Evolutionary conservation across 2,113 vertebrate genomes (phyloP), one percentile per base, ranked within the genome.

Genomic region (Phaethon lepturus): DNA sequence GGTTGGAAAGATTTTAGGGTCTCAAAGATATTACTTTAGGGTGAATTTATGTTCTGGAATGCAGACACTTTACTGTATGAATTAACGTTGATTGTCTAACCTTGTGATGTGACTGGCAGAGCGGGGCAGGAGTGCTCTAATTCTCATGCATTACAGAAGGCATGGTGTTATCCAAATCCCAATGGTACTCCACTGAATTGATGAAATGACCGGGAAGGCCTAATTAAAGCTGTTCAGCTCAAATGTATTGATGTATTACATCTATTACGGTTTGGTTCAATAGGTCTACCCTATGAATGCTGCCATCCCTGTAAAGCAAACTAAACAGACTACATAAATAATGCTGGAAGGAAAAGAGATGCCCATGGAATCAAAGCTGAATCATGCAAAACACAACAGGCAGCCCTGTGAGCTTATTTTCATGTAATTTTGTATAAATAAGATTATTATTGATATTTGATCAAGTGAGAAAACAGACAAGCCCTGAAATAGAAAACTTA

Each of bases 231-330:
- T 99, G 99, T 98, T 99, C 99, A 99, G 98, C 99, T 99, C 98
- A 99, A 99, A 99, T 97, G 98, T 99, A 99, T 99, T 99, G 99
- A 99, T 99, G 99, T 99, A 99, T 99, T 99, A 99, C 99, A 99
- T 99, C 99, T 99, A 99, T 99, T 99, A 99, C 94, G 87, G 98
- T 98, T 98, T 98, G 95, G 98, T 99, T 99, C 99, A 98, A 99
- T 99, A 99, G 99, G 98, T 98, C 99, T 98, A 98, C 98, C 98
- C 97, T 98, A 97, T 97, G 96, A 98, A 98, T 98, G 97, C 98
- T 98, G 98, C 98, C 97, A 98, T 98, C 98, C 98, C 98, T 99
- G 98, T 98, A 98, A 99, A 99, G 98, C 98, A 98, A 98, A 98
- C 98, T 98, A 99, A 99, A 99, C 98, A 99, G 98, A 98, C 98